Evolutionary conservation across 2,113 vertebrate species (phyloP).

Genomic region (Copsychus sechellarum): DNA sequence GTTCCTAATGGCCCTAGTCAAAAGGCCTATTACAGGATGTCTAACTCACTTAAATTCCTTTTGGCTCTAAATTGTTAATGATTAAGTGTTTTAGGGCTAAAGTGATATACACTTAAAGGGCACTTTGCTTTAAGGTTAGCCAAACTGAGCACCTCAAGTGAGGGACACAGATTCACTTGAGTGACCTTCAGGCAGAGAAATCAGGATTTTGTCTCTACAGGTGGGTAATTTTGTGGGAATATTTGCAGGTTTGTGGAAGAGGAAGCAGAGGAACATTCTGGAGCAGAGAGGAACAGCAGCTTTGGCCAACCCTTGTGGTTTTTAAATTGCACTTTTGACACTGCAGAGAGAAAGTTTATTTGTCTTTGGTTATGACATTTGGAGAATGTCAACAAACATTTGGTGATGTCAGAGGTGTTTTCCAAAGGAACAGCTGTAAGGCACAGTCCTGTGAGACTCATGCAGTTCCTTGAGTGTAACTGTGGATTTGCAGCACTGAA

Average conservation of each 20-base stretch:
- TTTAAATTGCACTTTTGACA: neutral
- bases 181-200: neutral
- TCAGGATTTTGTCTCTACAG: neutral
- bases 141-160: neutral
- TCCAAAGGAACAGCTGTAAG: neutral
- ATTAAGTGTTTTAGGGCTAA: slow-evolving; percentile 61
- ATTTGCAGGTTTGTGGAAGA: neutral
- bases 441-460: neutral
- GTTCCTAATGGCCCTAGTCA: slow-evolving; percentile 67
- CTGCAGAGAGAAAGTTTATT: neutral
- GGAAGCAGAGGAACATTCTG: neutral
- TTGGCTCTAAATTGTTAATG: slow-evolving; percentile 69
- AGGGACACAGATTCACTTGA: neutral
- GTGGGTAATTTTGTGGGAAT: neutral
- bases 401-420: neutral
- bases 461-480: neutral
- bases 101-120: slow-evolving; percentile 40
- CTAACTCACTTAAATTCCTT: slow-evolving; percentile 75
- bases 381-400: neutral
- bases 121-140: slow-evolving; percentile 64
- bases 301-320: neutral
- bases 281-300: neutral
- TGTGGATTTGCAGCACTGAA: neutral
- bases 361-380: neutral
- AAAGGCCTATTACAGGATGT: slow-evolving; percentile 72